Evolutionary conservation across 2,113 vertebrate species (phyloP).

Genomic region (Oceanites oceanicus): DNA sequence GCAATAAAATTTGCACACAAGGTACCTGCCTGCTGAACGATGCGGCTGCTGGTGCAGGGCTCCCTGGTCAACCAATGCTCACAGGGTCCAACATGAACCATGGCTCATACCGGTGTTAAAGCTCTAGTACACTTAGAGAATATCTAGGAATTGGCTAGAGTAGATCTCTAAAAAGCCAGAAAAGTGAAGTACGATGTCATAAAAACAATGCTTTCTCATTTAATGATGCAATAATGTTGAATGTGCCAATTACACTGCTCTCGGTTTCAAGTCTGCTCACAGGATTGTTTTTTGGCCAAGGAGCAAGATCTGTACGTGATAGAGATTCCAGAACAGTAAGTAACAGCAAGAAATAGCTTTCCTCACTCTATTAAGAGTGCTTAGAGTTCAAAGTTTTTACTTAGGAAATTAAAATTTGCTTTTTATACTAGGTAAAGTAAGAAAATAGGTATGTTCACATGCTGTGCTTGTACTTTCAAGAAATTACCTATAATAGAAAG

Average conservation of each 20-base stretch:
- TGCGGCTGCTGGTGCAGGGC: background rate
- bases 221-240: background rate
- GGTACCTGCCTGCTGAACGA: background rate
- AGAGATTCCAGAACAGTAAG: background rate
- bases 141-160: background rate
- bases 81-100: fast-evolving
- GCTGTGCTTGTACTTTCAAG: background rate
- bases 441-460: background rate
- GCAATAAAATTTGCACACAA: background rate
- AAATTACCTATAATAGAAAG: background rate
- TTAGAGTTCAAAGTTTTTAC: background rate
- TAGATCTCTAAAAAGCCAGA: background rate
- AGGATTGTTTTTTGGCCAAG: background rate
- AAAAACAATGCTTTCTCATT: background rate
- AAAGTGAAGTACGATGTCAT: background rate
- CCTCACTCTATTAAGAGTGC: background rate
- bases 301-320: background rate
- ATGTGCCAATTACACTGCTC: background rate
- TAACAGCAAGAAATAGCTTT: background rate
- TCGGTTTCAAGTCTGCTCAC: background rate
- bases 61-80: background rate
- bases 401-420: background rate
- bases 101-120: background rate
- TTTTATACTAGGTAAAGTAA: background rate
- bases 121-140: background rate